Base-by-base conservation (phyloP, 2,797 vertebrate species). In the Eulemur albifrons region DNA sequence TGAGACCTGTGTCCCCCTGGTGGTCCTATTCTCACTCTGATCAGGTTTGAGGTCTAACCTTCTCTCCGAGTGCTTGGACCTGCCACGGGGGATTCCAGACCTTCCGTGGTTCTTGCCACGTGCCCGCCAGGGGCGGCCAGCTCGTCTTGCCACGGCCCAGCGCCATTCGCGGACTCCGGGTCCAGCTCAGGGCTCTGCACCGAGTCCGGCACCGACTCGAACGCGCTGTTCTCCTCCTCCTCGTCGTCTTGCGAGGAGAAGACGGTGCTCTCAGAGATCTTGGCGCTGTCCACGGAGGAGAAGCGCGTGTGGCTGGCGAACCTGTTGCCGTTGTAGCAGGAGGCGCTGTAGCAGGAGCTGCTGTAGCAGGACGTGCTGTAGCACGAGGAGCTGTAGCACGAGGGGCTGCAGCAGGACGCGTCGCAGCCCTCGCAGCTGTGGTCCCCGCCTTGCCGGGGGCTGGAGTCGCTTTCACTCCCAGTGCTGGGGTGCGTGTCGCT, bases 191-290 rank as follows among this genome's bases (percentile, higher is more conserved):
- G 99, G 94, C 98, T 99, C 97, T 98, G 99, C 50, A 98, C 96
- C 0, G 97, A 98, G 92, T 99, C 99, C 0, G 99, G 99, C 50
- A 99, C 98, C 0, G 99, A 99, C 98, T 99, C 99, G 73, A 99
- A 99, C 48, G 99, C 99, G 75, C 99, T 99, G 98, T 99, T 99
- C 96, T 99, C 99, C 87, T 99, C 99, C 14, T 99, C 99, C 0
- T 99, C 99, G 50, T 99, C 99, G 63, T 99, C 99, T 97, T 99
- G 99, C 0, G 99, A 99, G 97, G 99, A 99, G 97, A 99, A 99
- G 84, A 99, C 99, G 0, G 99, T 99, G 98, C 99, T 99, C 98
- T 99, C 99, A 0, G 99, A 99, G 86, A 99, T 99, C 84, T 99
- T 99, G 97, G 99, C 99, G 88, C 99, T 99, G 98, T 99, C 99